These are phyloP conservation scores for Crotalus viridis DNA, from an alignment of 2,113 vertebrate species.

Conservation along the genomic window DNA sequence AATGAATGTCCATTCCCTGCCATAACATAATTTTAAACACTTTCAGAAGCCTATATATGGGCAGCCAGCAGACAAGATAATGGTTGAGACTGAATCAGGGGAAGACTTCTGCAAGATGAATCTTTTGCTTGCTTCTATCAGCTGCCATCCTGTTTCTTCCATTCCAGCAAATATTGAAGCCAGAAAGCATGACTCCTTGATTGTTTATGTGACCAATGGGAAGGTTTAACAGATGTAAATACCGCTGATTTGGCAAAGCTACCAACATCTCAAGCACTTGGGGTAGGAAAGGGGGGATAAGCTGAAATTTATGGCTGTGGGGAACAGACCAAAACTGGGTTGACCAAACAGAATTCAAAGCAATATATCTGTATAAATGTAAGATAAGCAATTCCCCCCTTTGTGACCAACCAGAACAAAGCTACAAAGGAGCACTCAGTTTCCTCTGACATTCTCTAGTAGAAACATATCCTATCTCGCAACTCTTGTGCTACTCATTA, in stretches of 20 bases:
- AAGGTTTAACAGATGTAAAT: background rate
- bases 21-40: background rate
- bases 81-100: background rate
- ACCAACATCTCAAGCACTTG: slow-evolving; percentile 21
- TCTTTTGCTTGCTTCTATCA: background rate
- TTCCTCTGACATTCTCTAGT: background rate
- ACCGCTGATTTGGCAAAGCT: background rate
- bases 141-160: background rate
- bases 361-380: background rate
- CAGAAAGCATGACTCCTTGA: background rate
- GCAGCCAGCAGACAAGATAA: background rate
- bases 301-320: background rate
- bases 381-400: background rate
- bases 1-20: background rate
- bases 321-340: slow-evolving; percentile 8
- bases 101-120: background rate
- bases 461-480: background rate
- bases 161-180: background rate
- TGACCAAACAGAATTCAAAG: slow-evolving; percentile 7
- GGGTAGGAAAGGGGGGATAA: background rate
- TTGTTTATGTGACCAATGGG: background rate
- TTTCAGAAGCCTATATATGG: background rate
- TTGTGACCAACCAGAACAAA: slow-evolving; percentile 5
- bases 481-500: slow-evolving; percentile 1
- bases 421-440: background rate